These are phyloP conservation scores for Fopius arisanus DNA, from an alignment of 1,140 invertebrate species.

Conservation along the genomic window DNA sequence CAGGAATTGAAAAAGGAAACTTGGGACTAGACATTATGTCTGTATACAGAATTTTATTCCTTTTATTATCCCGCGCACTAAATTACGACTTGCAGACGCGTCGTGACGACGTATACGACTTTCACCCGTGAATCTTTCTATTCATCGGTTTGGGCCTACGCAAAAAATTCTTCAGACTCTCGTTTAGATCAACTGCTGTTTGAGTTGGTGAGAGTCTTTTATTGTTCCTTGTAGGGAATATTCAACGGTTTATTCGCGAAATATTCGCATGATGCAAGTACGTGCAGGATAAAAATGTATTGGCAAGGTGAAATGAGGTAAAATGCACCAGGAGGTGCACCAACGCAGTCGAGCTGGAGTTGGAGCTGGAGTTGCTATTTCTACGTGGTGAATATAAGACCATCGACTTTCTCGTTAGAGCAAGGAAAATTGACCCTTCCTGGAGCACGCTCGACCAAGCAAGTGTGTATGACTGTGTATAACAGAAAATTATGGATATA, in stretches of 20 bases:
- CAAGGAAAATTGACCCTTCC: conserved; percentile 8
- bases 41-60: neutral
- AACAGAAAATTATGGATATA: neutral
- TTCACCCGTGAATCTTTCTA: neutral
- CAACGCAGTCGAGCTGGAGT: neutral
- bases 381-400: neutral
- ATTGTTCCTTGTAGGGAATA: neutral
- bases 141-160: neutral
- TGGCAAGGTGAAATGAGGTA: neutral
- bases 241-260: neutral
- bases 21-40: neutral
- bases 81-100: conserved; percentile 9
- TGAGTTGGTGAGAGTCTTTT: conserved; percentile 1
- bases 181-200: neutral
- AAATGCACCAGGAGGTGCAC: too few relatives aligned
- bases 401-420: neutral
- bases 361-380: neutral
- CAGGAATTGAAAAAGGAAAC: neutral
- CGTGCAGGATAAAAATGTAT: neutral
- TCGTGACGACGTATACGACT: conserved; percentile 2
- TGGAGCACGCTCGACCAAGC: neutral
- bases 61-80: neutral
- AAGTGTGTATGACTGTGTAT: neutral
- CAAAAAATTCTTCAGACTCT: neutral
- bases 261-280: neutral